A percentile compares a stretch with the other conserved stretches of the same genome.
Conservation (phyloP, 2,797 vertebrate genomes). For the Smutsia gigantea region DNA sequence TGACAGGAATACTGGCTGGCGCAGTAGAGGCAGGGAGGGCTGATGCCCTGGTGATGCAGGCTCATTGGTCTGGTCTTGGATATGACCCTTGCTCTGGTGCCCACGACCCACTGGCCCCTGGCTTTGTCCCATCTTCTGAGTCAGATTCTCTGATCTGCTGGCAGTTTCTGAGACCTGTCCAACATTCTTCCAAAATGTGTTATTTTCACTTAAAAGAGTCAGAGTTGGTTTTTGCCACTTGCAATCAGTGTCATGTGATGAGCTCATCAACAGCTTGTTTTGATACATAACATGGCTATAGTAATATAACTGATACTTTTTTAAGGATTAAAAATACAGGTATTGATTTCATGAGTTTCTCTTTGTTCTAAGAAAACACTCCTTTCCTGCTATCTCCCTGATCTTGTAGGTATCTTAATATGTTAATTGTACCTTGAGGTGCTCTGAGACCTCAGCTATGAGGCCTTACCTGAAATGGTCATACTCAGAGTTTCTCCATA, state of each 20-base stretch:
- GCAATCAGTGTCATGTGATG: background rate
- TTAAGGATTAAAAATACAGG: background rate
- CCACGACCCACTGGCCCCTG: fast-evolving
- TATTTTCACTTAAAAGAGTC: background rate
- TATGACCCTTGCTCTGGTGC: background rate
- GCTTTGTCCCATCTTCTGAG: background rate
- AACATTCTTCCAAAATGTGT: background rate
- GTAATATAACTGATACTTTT: background rate
- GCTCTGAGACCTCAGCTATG: background rate
- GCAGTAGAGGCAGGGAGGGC: background rate
- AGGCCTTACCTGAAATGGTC: background rate
- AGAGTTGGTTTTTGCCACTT: background rate
- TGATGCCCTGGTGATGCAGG: fast-evolving
- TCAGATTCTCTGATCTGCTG: background rate
- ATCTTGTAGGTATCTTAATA: background rate
- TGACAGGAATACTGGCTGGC: fast-evolving
- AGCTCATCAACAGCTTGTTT: background rate
- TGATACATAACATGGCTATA: background rate
- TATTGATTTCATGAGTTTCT: background rate
- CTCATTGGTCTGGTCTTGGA: fast-evolving
- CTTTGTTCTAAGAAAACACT: background rate
- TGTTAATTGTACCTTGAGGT: background rate
- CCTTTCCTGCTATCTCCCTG: background rate
- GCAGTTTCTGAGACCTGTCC: background rate
- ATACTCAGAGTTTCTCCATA: background rate